Evolutionary conservation across 2,113 vertebrate genomes (phyloP), one percentile per base, ranked within the genome.

Genomic region (Dicrurus megarhynchus): DNA sequence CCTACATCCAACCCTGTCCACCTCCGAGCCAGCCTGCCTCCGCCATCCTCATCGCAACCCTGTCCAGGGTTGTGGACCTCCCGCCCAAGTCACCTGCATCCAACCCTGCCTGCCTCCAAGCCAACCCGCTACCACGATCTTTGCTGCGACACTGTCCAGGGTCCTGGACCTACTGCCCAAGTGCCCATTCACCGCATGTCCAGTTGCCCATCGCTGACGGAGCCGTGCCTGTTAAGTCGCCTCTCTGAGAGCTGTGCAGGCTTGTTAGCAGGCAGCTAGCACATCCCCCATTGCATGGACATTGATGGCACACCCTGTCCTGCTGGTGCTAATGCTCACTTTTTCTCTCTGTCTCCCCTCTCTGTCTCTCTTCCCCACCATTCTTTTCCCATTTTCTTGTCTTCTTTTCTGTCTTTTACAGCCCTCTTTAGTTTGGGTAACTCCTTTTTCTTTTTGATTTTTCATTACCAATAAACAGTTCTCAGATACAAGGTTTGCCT

Each of bases 11-110:
- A 9, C 22, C 42, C 42, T 46, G 32, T 4, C 42, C 4, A 5
- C 17, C 10, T 24, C 10, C 6, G 6, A 65, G 10, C 16, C 63
- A 44, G 20, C 10, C 14, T 10, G 10, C 41, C 10, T 3, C 28
- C 8, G 3, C 6, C 2, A 44, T 33, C 63, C 14, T 44, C 1
- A 7, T 10, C 5, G 7, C 1, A 7, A 33, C 15, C 10, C 20
- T 44, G 30, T 65, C 41, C 21, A 23, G 28, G 10, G 41, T 16
- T 32, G 30, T 33, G 41, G 14, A 33, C 21, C 20, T 64, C 41
- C 21, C 20, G 16, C 42, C 16, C 42, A 16, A 16, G 42, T 42
- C 24, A 50, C 49, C 24, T 50, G 15, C 3, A 3, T 44, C 41
- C 63, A 65, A 23, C 21, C 41, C 63, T 44, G 30, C 10, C 41